A percentile compares a stretch with the other conserved stretches of the same genome.
Evolutionary conservation across 2,888 invertebrate genomes (phyloP).

Genomic region (Lasioglossum figueresi): DNA sequence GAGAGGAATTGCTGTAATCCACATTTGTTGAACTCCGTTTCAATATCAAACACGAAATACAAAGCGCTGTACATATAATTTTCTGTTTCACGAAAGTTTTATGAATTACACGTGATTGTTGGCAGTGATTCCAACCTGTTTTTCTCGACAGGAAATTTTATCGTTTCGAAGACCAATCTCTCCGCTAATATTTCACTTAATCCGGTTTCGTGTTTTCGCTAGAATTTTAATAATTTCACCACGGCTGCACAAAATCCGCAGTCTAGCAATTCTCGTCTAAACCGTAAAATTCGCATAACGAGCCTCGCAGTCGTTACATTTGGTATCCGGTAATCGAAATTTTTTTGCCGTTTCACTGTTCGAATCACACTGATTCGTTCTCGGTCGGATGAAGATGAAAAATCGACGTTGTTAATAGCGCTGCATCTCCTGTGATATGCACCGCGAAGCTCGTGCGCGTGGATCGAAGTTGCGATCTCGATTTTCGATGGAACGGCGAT

Average conservation of each 20-base stretch:
- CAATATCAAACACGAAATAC: background rate
- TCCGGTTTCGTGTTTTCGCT: background rate
- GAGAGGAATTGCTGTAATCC: background rate
- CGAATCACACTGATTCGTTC: conserved; percentile 24
- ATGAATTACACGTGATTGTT: background rate
- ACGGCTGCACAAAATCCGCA: background rate
- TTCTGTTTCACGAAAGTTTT: background rate
- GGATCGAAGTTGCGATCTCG: conserved; percentile 12
- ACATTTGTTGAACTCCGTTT: background rate
- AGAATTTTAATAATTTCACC: background rate
- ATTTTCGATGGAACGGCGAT: background rate
- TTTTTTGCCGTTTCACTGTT: conserved; percentile 19
- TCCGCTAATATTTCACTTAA: background rate
- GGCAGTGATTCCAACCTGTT: background rate
- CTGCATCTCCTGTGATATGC: background rate
- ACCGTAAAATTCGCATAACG: background rate
- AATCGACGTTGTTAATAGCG: conserved; percentile 43
- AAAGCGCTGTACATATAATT: background rate
- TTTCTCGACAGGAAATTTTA: background rate
- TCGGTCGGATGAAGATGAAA: conserved; percentile 29
- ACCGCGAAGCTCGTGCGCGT: conserved; percentile 11
- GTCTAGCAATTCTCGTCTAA: background rate
- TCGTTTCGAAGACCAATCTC: background rate
- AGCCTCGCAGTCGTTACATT: background rate
- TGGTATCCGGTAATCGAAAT: background rate